These are phyloP conservation scores for Cinclus mexicanus DNA, from an alignment of 2,113 vertebrate genomes.

Conservation along the genomic window DNA sequence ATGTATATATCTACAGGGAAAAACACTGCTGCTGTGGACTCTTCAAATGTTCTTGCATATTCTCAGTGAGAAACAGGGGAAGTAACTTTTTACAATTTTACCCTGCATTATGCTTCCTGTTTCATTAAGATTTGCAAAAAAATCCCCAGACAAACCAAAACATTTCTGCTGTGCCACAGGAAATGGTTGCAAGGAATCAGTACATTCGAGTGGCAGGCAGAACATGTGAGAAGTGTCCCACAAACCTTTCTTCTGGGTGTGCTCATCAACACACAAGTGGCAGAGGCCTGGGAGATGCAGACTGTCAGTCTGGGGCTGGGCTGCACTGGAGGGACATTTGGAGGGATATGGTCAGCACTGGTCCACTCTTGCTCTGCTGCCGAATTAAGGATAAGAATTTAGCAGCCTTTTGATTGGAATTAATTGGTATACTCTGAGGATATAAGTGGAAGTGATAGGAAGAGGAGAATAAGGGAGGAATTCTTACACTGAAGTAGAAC, in stretches of 20 bases:
- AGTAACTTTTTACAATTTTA: background rate
- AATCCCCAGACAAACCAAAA: background rate
- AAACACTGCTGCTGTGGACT: background rate
- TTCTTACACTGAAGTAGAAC: background rate
- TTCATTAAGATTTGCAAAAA: background rate
- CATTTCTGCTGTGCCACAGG: background rate
- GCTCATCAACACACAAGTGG: background rate
- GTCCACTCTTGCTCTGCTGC: background rate
- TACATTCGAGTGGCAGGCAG: background rate
- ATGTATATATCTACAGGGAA: background rate
- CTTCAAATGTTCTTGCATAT: background rate
- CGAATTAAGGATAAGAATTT: background rate
- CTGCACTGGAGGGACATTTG: fast-evolving
- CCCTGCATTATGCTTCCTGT: background rate
- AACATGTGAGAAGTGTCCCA: fast-evolving
- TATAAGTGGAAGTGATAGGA: background rate
- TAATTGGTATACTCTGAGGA: background rate
- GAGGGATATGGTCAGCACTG: fast-evolving
- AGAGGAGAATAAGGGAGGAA: background rate
- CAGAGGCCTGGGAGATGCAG: fast-evolving
- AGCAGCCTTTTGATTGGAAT: background rate
- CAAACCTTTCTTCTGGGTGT: background rate
- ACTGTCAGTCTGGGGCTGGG: fast-evolving
- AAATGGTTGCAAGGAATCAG: background rate
- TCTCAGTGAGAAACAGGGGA: background rate